A percentile compares a stretch with the other conserved stretches of the same genome.
These are phyloP conservation scores for Saccostrea cuccullata DNA, from an alignment of 1,140 invertebrate species.

Conservation along the genomic window DNA sequence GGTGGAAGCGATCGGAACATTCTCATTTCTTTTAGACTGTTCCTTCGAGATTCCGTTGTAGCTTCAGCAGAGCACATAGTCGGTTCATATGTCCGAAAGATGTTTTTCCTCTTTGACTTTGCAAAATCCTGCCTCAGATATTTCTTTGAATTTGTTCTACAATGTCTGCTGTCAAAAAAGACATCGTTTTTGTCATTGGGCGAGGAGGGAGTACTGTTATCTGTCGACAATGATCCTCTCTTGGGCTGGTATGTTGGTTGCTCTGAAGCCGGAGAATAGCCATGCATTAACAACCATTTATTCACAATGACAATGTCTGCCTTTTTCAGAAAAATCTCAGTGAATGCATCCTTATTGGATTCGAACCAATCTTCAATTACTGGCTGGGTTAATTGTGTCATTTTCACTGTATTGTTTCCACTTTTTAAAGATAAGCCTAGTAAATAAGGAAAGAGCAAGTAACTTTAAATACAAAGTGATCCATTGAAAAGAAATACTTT, in stretches of 20 bases:
- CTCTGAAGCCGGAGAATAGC: conserved; percentile 78
- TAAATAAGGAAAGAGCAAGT: neutral
- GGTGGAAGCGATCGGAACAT: conserved; percentile 73
- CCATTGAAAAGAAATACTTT: neutral
- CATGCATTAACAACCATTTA: conserved; percentile 80
- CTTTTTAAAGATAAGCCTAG: neutral
- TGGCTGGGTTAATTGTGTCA: conserved; percentile 23
- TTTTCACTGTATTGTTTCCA: neutral
- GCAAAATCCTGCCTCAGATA: conserved; percentile 81
- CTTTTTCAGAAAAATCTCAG: conserved; percentile 80
- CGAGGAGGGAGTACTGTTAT: conserved; percentile 68
- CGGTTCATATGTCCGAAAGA: conserved; percentile 78
- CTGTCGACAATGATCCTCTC: conserved; percentile 57
- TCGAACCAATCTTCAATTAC: conserved; percentile 80
- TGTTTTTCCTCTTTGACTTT: conserved; percentile 79
- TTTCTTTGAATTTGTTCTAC: conserved; percentile 79
- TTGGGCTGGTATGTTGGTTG: conserved; percentile 62
- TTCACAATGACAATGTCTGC: conserved; percentile 80
- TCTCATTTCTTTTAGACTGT: conserved; percentile 71
- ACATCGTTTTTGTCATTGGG: conserved; percentile 65
- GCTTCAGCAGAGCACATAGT: conserved; percentile 52
- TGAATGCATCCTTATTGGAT: conserved; percentile 76
- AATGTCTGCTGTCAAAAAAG: conserved; percentile 70
- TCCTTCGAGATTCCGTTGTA: conserved; percentile 61
- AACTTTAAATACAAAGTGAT: neutral